Base-by-base conservation (phyloP, 2,888 invertebrate genomes). In the Tiphia femorata region DNA sequence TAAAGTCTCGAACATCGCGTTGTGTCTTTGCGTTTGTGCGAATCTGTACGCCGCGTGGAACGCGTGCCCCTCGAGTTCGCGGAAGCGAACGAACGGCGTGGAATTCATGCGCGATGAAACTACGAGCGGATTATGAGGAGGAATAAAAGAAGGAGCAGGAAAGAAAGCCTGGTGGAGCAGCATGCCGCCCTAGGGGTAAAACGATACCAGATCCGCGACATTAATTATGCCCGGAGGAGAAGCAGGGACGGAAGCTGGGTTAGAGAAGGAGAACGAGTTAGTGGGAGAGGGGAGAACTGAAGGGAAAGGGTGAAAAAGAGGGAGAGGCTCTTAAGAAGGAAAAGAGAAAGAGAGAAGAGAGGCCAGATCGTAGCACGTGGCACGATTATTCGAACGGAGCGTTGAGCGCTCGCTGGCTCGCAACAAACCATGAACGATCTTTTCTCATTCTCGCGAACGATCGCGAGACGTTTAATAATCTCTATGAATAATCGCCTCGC, bases 121-220 rank as follows among this genome's bases (percentile, higher is more conserved):
- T 16, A 33, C n/a, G 53, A 53, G 58, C 50, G 43, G 66, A 64
- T 64, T 66, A 66, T 58, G 33, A 25, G 5, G 25, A 25, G 25
- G 25, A 25, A 8, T 5, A 8, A 8, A 8, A 25, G 25, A 8
- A 8, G 12, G 8, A n/a, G 8, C 4, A 33, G 66, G 52, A 58
- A 58, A 53, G 47, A 69, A 49, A 46, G 35, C 49, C 21, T 30
- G 20, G 35, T 17, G 16, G 51, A 58, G 42, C 52, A 40, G 41
- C 49, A 41, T 41, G 35, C 51, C 43, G 66, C 66, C 59, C 46
- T 49, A 59, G 55, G 67, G 60, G 70, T 72, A 72, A 75, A 75
- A 68, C 64, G 75, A 75, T 75, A 74, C 72, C 68, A 49, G 61
- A 64, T 62, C 40, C 55, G 73, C 68, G 75, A 73, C 73, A 72